A percentile compares a stretch with the other conserved stretches of the same genome.
Evolutionary conservation across 2,797 vertebrate species (phyloP).

Genomic region (Petrocephalus schoutedeni): DNA sequence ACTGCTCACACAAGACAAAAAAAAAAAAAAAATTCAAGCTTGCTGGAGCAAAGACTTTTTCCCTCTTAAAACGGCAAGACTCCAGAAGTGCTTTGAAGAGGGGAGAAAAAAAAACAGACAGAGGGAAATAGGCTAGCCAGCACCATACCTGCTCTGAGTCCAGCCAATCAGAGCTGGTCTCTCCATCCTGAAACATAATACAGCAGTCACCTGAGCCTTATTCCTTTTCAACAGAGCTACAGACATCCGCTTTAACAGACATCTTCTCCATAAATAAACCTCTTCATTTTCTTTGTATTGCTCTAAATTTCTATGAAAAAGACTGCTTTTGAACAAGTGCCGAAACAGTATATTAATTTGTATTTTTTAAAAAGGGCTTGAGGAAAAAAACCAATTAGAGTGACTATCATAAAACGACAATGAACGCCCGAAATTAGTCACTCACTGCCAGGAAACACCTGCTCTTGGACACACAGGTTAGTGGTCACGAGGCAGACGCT

Average conservation of each 20-base stretch:
- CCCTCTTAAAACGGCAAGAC: conserved; percentile 23
- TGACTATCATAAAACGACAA: neutral
- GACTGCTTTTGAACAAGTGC: conserved; percentile 10
- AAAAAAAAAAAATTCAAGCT: neutral
- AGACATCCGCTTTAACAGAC: neutral
- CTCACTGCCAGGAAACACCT: conserved; percentile 7
- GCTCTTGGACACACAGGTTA: neutral
- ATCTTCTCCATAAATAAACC: neutral
- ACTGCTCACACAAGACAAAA: neutral
- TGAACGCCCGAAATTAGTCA: neutral
- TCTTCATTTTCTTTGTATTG: conserved; percentile 3
- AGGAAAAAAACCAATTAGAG: neutral
- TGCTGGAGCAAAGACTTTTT: conserved; percentile 14
- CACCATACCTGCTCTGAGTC: conserved; percentile 18
- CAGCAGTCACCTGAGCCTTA: conserved; percentile 36
- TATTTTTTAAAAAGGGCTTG: neutral
- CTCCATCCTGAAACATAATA: conserved; percentile 42
- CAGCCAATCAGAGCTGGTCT: conserved; percentile 30
- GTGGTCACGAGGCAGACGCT: too few species aligned
- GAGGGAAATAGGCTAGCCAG: conserved; percentile 24
- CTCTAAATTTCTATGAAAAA: neutral
- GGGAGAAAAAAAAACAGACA: conserved; percentile 10
- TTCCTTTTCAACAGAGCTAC: neutral
- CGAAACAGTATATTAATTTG: neutral
- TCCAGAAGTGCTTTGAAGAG: conserved; percentile 36